Evolutionary conservation across 2,113 vertebrate genomes (phyloP), one percentile per base, ranked within the genome.

Genomic region (Ivindomyrus marchei): DNA sequence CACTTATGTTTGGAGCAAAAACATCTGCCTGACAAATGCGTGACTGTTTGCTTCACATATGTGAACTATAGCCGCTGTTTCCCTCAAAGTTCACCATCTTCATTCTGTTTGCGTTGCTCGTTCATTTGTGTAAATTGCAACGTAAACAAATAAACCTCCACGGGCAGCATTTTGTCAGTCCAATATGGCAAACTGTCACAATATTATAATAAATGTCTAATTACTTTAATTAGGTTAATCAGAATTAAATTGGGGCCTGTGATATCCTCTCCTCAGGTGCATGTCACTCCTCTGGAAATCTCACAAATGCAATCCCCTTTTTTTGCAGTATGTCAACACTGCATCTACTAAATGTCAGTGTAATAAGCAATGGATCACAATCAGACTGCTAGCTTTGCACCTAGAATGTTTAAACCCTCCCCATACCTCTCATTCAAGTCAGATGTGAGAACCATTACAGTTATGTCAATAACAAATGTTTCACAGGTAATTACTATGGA

Each of bases 151-250:
- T n/a, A 39, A 36, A 3, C 36, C 88, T 83, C 88, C 39, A 24
- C 15, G 50, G 88, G 24, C 21, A 42, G 24, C 36, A 53, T 83
- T 89, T 56, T 66, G 8, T 42, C 74, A 84, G 50, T 52, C 74
- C 49, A 42, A 50, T 56, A 89, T 47, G 49, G 36, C n/a, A 80
- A 77, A 21, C 88, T 89, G 88, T 83, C 88, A 56, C 47, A 56
- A 39, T 84, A 42, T 42, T 56, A 89, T 84, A 80, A 84, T 70
- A 74, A 66, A 80, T 3, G 31, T n/a, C 45, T 77, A 84, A 52
- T 89, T 89, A 84, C 50, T 31, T 89, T 70, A 56, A 84, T 89
- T 50, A 83, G 31, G 27, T 84, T 89, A 83, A 89, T 89, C 62
- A 84, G 80, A 50, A 56, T 21, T 11, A 53, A 77, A 53, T 39